Evolutionary conservation across 1,140 invertebrate genomes (phyloP).

Genomic region (Acromyrmex heyeri): DNA sequence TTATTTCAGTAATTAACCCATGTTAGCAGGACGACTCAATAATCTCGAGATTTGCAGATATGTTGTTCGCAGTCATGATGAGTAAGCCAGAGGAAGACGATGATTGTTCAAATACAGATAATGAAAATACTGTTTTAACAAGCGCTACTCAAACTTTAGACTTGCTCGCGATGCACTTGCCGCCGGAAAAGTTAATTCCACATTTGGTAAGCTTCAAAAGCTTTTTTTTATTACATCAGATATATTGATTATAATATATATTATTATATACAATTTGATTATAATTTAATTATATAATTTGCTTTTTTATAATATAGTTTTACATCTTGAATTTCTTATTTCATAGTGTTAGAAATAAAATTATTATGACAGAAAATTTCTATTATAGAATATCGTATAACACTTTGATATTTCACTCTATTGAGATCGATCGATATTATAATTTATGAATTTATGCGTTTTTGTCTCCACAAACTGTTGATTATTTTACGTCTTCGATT

Average conservation of each 20-base stretch:
- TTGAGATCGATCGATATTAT: background rate
- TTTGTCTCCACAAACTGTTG: background rate
- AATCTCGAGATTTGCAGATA: slow-evolving; percentile 78
- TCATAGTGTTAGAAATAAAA: background rate
- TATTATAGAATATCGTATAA: background rate
- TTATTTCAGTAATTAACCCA: background rate
- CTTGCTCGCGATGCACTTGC: slow-evolving; percentile 91
- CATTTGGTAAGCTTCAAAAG: slow-evolving; percentile 87
- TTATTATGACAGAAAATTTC: background rate
- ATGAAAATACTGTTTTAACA: slow-evolving; percentile 88
- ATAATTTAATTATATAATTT: background rate
- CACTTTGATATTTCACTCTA: background rate
- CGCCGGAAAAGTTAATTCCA: slow-evolving; percentile 92
- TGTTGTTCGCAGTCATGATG: slow-evolving; percentile 91
- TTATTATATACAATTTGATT: background rate
- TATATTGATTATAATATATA: background rate
- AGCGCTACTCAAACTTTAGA: slow-evolving; percentile 92
- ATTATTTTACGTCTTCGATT: slow-evolving; percentile 10
- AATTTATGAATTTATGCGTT: background rate
- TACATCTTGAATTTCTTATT: slow-evolving; percentile 1
- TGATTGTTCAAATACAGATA: slow-evolving; percentile 88
- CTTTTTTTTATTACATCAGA: background rate
- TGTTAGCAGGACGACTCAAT: background rate
- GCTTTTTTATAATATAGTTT: background rate
- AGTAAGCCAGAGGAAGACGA: slow-evolving; percentile 88